Base-by-base conservation (phyloP, 2,113 vertebrate species). In the Epinephelus cyanopodus region DNA sequence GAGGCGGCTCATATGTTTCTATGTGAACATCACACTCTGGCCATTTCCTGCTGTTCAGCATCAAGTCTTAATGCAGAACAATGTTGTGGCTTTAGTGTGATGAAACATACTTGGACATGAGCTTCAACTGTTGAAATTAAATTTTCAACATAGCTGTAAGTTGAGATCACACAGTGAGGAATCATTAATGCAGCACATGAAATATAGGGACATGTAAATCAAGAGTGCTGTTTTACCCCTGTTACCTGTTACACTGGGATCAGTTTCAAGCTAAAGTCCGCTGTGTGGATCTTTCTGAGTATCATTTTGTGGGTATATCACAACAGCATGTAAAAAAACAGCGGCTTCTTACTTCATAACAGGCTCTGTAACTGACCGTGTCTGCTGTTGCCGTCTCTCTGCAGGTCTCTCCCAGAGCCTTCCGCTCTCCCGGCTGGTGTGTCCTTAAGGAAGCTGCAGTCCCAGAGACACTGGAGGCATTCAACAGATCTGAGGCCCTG, bases 1-100 rank as follows among this genome's bases (percentile, higher is more conserved):
- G 92, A 89, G 90, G 87, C 87, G 90, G 94, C 87, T 82, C 89
- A 89, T 93, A 57, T 92, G 94, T 96, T 93, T 92, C 65, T 53
- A 27, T 64, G 90, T 96, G 96, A 97, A 96, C 95, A 95, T 96
- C 95, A 90, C 72, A 81, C 93, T 93, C 91, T 89, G 93, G 96
- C 92, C 95, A 94, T 95, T 96, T 95, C 95, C 95, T 95, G 95
- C 96, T 96, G 95, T 91, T 96, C 95, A 95, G 94, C 94, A 95
- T 97, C 96, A 96, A 90, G 87, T 86, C 52, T 92, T 96, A 96
- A 67, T 54, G 17, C 21, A 56, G 81, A 82, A 52, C 95, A 95
- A 95, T 92, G 95, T 92, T 96, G 94, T 89, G 92, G 92, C 89
- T 92, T 94, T 95, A 93, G 93, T 94, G 93, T 93, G 92, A 93